Percentiles rank a stretch among this genome's conserved stretches.
phyloP scores from a whole-genome alignment of 2,113 vertebrate species.

The Arizona elegans region DNA sequence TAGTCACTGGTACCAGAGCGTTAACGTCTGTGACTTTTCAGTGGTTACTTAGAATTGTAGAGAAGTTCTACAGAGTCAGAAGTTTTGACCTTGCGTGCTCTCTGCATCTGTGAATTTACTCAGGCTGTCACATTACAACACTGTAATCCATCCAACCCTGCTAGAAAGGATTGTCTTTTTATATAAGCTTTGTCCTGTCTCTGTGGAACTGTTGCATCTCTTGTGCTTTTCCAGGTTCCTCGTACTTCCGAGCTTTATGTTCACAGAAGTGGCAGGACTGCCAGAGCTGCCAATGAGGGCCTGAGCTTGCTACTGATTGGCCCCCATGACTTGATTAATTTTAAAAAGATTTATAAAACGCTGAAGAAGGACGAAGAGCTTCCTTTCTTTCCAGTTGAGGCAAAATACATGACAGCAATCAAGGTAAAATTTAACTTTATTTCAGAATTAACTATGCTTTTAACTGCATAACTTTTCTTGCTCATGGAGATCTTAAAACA shows the following conservation, averaged over 20 bases:
- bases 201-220: not conserved
- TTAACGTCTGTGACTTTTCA: not conserved
- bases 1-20: not conserved
- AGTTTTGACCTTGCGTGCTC: not conserved
- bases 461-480: accelerated
- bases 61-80: not conserved
- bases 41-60: not conserved
- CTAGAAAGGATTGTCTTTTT: not conserved
- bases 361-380: slow-evolving; percentile 88
- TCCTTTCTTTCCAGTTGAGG: slow-evolving; percentile 85
- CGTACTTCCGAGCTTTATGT: slow-evolving; percentile 91
- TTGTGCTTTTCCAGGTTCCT: slow-evolving; percentile 77
- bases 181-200: not conserved
- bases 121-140: accelerated
- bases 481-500: not conserved
- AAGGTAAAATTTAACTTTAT: slow-evolving; percentile 73
- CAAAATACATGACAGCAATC: slow-evolving; percentile 82
- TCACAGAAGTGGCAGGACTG: slow-evolving; percentile 92
- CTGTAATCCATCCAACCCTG: not conserved
- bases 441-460: not conserved
- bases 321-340: slow-evolving; percentile 89
- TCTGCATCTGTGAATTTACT: not conserved
- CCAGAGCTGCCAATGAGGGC: slow-evolving; percentile 85
- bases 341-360: slow-evolving; percentile 87
- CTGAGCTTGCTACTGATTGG: slow-evolving; percentile 88